Conservation (phyloP, 2,113 vertebrate species). For the Aldabrachelys gigantea region DNA sequence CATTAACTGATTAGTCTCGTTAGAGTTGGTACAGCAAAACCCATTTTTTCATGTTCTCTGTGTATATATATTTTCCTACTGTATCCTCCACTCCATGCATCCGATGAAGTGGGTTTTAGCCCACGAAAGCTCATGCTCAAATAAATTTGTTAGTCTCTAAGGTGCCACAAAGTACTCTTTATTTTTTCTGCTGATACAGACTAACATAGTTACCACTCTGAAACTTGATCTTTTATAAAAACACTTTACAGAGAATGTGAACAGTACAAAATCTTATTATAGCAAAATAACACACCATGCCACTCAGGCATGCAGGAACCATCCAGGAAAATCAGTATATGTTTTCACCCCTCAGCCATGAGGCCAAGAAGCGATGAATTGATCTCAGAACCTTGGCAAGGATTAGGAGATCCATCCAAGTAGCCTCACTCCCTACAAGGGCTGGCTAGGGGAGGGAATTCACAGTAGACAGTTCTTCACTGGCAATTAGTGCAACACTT, state of each 20-base stretch:
- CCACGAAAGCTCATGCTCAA: too few relatives aligned
- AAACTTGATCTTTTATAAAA: neutral
- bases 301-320: neutral
- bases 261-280: neutral
- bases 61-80: too few relatives aligned
- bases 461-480: fast-evolving
- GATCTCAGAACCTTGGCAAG: neutral
- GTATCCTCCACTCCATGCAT: too few relatives aligned
- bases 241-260: neutral
- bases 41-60: too few relatives aligned
- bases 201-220: too few relatives aligned
- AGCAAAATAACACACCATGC: neutral
- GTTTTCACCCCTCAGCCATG: too few relatives aligned
- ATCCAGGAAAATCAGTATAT: neutral
- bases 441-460: neutral
- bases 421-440: neutral
- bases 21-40: too few relatives aligned
- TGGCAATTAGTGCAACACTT: neutral
- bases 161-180: too few relatives aligned
- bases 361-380: neutral
- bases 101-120: too few relatives aligned
- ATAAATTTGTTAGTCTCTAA: too few relatives aligned
- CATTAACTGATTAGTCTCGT: too few relatives aligned
- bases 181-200: too few relatives aligned
- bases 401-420: neutral